phyloP scores from a whole-genome alignment of 2,888 invertebrate species.

The Cosmorhoe ocellata region DNA sequence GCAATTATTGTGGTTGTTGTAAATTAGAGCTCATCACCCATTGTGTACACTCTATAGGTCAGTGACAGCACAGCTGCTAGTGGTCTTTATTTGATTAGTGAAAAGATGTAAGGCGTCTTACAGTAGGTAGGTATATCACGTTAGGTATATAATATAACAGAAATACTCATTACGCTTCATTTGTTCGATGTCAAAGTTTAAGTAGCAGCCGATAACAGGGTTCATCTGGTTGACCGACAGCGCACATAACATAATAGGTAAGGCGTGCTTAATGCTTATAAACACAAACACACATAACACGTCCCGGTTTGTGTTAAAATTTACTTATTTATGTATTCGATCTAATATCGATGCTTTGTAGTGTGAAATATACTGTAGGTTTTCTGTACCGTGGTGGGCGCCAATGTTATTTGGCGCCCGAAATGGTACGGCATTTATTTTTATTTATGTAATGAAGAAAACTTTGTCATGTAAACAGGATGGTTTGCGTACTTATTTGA shows the following conservation, averaged over 20 bases:
- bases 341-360: no score
- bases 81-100: no score
- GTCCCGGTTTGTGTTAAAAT: not conserved
- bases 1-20: no score
- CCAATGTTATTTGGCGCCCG: not conserved
- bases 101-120: no score
- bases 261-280: conserved; percentile 13
- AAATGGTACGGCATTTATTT: not conserved
- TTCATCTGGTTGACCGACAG: conserved; percentile 24
- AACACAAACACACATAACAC: conserved; percentile 11
- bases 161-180: conserved; percentile 20
- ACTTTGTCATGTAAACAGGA: no score
- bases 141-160: conserved; percentile 10
- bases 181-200: conserved; percentile 17
- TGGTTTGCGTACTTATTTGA: no score
- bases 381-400: conserved; percentile 4
- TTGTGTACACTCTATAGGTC: no score
- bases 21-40: no score
- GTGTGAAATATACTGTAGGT: not conserved
- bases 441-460: no score
- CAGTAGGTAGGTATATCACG: conserved; percentile 9
- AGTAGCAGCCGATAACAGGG: conserved; percentile 23
- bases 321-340: not conserved
- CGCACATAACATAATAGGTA: conserved; percentile 6
- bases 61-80: no score